phyloP scores from a whole-genome alignment of 2,113 vertebrate species.

The Malurus melanocephalus region DNA sequence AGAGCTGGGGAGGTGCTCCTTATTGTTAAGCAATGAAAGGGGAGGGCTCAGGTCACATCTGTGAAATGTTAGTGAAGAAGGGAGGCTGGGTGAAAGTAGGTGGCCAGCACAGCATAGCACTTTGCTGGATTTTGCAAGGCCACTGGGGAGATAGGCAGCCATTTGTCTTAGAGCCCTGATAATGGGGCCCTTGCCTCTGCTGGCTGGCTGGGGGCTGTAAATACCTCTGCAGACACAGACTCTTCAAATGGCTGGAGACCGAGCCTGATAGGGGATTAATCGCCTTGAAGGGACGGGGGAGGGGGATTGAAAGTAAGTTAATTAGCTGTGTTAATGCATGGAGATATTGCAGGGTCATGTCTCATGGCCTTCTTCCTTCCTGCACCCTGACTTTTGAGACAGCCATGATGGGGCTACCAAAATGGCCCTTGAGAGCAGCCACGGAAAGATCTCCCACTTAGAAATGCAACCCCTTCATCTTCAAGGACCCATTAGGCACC shows the following conservation, averaged over 20 bases:
- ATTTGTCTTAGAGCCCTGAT: slow-evolving; percentile 70
- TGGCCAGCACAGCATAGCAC: slow-evolving; percentile 65
- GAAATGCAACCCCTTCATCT: background rate
- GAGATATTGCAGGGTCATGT: slow-evolving; percentile 50
- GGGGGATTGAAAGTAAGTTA: slow-evolving; percentile 33
- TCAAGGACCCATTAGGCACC: slow-evolving; percentile 14
- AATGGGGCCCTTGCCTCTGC: slow-evolving; percentile 40
- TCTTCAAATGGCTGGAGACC: slow-evolving; percentile 52
- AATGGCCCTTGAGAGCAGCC: background rate
- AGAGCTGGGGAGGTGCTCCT: slow-evolving; percentile 64
- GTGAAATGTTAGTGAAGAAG: slow-evolving; percentile 65
- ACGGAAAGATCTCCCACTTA: background rate
- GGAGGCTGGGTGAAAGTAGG: slow-evolving; percentile 65
- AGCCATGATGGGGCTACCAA: slow-evolving; percentile 12
- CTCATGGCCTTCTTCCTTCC: slow-evolving; percentile 7
- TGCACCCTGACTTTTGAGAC: slow-evolving; percentile 22
- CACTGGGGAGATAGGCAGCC: slow-evolving; percentile 65
- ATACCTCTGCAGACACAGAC: slow-evolving; percentile 62
- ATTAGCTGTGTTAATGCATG: slow-evolving; percentile 58
- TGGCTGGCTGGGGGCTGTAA: slow-evolving; percentile 46
- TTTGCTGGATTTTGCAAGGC: slow-evolving; percentile 63
- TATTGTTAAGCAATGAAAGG: slow-evolving; percentile 70
- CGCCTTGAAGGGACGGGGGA: background rate
- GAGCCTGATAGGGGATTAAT: slow-evolving; percentile 60
- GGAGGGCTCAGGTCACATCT: slow-evolving; percentile 72